Conservation (phyloP, 2,888 invertebrate species). For the Tachina grossa region DNA sequence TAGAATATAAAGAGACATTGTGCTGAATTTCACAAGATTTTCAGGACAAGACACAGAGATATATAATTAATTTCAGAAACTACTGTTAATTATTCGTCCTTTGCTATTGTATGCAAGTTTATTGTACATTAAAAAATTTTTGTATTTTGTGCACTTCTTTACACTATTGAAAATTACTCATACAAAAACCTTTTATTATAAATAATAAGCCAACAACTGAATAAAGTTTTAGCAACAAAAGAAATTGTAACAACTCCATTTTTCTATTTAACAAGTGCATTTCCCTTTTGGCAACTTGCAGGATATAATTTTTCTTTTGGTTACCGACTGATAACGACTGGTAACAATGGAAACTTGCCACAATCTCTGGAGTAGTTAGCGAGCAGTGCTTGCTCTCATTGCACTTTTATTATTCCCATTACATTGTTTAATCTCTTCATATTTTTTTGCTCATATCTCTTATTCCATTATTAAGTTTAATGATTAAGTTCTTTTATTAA, state of each 20-base stretch:
- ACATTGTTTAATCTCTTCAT: not conserved
- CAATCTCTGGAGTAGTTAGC: conserved; percentile 28
- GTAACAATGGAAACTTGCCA: conserved; percentile 35
- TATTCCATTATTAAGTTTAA: conserved; percentile 24
- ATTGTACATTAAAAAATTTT: not conserved
- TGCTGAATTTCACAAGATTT: no score
- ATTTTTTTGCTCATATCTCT: not conserved
- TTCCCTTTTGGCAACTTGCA: conserved; percentile 65
- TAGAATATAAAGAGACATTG: no score
- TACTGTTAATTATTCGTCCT: no score
- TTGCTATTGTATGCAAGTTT: not conserved
- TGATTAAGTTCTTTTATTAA: conserved; percentile 53
- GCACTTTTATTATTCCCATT: not conserved
- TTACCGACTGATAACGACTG: conserved; percentile 9
- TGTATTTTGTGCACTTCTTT: conserved; percentile 36
- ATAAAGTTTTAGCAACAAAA: not conserved
- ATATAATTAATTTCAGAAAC: no score
- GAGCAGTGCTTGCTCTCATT: not conserved
- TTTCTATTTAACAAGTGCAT: conserved; percentile 64
- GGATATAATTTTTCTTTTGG: conserved; percentile 57
- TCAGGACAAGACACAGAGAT: no score
- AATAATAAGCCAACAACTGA: conserved; percentile 30
- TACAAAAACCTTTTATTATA: conserved; percentile 55
- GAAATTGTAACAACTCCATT: conserved; percentile 22
- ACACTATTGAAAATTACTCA: conserved; percentile 56